Evolutionary conservation across 1,140 invertebrate species (phyloP).

Genomic region (Neelides sp.): DNA sequence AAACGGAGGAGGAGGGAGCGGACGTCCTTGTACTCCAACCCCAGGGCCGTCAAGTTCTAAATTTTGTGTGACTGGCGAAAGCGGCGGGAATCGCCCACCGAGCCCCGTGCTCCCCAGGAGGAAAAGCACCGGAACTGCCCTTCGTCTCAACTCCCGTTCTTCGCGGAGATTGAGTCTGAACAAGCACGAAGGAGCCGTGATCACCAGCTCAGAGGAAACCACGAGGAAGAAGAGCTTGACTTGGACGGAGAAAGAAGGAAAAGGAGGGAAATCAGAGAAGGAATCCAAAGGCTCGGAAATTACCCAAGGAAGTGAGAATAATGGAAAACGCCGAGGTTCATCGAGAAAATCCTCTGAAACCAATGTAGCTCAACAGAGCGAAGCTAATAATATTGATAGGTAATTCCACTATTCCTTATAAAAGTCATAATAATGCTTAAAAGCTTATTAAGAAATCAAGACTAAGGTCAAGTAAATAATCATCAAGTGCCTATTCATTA

Average conservation of each 20-base stretch:
- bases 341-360: constrained; percentile 8
- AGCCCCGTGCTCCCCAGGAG: constrained; percentile 27
- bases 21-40: constrained; percentile 16
- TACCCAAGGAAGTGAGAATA: too few species aligned
- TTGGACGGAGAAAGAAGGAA: constrained; percentile 23
- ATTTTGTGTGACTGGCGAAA: background rate
- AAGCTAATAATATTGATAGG: too few species aligned
- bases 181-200: background rate
- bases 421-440: too few species aligned
- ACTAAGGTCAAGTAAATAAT: too few species aligned
- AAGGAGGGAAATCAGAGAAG: background rate
- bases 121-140: constrained; percentile 20
- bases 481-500: too few species aligned
- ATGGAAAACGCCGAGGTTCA: constrained; percentile 15
- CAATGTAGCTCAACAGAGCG: too few species aligned
- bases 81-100: constrained; percentile 14
- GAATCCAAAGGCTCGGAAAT: too few species aligned
- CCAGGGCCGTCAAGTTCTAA: constrained; percentile 12
- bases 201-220: background rate
- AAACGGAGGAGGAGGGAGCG: too few species aligned
- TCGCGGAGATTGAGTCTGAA: constrained; percentile 14
- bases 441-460: too few species aligned
- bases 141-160: constrained; percentile 2
- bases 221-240: constrained; percentile 27
- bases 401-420: too few species aligned